These are phyloP conservation scores for Trialeurodes vaporariorum DNA, from an alignment of 1,140 invertebrate genomes.

Conservation along the genomic window DNA sequence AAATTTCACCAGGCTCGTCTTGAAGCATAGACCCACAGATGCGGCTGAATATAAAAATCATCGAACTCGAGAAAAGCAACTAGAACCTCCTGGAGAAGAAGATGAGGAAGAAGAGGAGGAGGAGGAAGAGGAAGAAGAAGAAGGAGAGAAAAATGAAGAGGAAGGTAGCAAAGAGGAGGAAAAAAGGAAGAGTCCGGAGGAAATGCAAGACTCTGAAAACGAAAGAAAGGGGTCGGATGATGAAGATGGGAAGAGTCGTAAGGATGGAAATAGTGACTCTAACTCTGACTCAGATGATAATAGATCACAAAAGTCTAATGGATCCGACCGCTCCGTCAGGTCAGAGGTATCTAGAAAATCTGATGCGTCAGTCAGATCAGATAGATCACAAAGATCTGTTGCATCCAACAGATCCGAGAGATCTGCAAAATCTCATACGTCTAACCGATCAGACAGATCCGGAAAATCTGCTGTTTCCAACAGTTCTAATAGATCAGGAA, in stretches of 20 bases:
- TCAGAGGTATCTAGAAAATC: too few relatives aligned
- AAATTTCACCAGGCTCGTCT: conserved; percentile 66
- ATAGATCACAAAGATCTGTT: neutral
- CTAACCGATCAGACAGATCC: too few relatives aligned
- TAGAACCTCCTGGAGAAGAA: conserved; percentile 69
- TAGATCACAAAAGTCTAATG: too few relatives aligned
- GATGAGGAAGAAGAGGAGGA: conserved; percentile 54
- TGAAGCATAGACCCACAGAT: conserved; percentile 81
- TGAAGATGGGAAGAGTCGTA: too few relatives aligned
- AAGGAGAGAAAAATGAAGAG: conserved; percentile 13
- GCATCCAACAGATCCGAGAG: neutral
- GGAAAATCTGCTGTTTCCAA: neutral
- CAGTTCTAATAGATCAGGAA: neutral
- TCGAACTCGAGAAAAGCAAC: conserved; percentile 67
- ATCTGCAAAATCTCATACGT: too few relatives aligned
- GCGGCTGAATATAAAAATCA: conserved; percentile 77
- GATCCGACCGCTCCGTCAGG: too few relatives aligned
- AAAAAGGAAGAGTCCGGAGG: neutral
- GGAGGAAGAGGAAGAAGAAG: conserved; percentile 22
- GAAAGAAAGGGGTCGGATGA: neutral
- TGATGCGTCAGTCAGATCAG: neutral
- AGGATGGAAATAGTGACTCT: too few relatives aligned
- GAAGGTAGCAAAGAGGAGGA: conserved; percentile 13
- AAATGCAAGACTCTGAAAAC: neutral
- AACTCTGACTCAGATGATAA: too few relatives aligned